phyloP scores from a whole-genome alignment of 1,140 invertebrate species.

The Triops cancriformis region DNA sequence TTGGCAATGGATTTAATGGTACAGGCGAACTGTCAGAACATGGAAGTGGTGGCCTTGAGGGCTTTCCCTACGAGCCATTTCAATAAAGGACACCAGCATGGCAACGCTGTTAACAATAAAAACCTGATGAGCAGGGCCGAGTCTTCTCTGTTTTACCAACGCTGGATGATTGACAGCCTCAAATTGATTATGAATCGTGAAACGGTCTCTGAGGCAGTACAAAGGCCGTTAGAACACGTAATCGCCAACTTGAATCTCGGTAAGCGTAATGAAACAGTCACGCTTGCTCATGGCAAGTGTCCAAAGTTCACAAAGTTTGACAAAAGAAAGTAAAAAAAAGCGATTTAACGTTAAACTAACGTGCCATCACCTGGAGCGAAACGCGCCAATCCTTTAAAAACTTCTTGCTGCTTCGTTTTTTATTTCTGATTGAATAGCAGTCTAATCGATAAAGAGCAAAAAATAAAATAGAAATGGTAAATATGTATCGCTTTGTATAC shows the following conservation, averaged over 20 bases:
- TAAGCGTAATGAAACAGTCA: slow-evolving; percentile 27
- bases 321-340: neutral
- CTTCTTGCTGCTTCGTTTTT: no score
- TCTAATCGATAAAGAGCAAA: no score
- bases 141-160: slow-evolving; percentile 29
- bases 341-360: neutral
- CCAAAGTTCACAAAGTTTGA: neutral
- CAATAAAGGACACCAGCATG: slow-evolving; percentile 28
- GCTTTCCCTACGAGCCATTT: slow-evolving; percentile 30
- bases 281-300: neutral
- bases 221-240: slow-evolving; percentile 30
- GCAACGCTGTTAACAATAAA: neutral
- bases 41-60: slow-evolving; percentile 35
- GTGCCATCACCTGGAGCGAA: neutral
- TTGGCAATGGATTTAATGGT: slow-evolving; percentile 36
- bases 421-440: no score
- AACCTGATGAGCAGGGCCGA: neutral
- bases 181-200: slow-evolving; percentile 29
- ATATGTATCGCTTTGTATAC: slow-evolving; percentile 28
- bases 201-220: slow-evolving; percentile 31
- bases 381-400: no score
- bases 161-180: slow-evolving; percentile 32
- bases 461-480: neutral
- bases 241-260: slow-evolving; percentile 29
- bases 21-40: slow-evolving; percentile 35